A percentile compares a stretch with the other conserved stretches of the same genome.
Evolutionary conservation across 2,888 invertebrate species (phyloP).

Genomic region (Spilosoma lubricipeda): DNA sequence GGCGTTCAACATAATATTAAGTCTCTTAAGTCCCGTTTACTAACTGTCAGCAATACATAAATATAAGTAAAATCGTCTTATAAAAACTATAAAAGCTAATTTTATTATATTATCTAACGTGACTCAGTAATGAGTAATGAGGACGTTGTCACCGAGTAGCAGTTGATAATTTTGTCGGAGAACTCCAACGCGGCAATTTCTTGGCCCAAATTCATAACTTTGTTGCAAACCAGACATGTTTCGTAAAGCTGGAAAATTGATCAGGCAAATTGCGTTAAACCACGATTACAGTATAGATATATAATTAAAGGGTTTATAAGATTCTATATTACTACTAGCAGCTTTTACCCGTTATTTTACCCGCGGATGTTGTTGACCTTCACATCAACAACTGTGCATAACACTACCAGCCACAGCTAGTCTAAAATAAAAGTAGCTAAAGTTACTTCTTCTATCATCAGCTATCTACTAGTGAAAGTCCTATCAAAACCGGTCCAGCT

Average conservation of each 20-base stretch:
- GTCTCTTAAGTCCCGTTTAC: not conserved
- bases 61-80: not conserved
- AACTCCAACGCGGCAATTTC: conserved; percentile 50
- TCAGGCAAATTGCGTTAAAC: conserved; percentile 59
- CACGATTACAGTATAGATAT: conserved; percentile 20
- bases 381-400: too few species aligned
- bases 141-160: conserved; percentile 54
- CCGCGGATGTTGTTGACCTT: too few species aligned
- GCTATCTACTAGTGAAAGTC: too few species aligned
- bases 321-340: too few species aligned
- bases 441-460: too few species aligned
- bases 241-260: conserved; percentile 51
- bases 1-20: not conserved
- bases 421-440: too few species aligned
- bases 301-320: too few species aligned
- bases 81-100: not conserved
- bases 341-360: too few species aligned
- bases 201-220: conserved; percentile 53
- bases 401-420: too few species aligned
- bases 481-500: too few species aligned
- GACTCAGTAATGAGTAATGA: conserved; percentile 51
- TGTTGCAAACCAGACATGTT: conserved; percentile 57
- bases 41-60: not conserved
- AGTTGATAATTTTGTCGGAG: conserved; percentile 49
- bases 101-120: not conserved